Percentiles rank a stretch among this genome's conserved stretches.
Evolutionary conservation across 2,113 vertebrate genomes (phyloP).

Genomic region (Daphoenositta chrysoptera): DNA sequence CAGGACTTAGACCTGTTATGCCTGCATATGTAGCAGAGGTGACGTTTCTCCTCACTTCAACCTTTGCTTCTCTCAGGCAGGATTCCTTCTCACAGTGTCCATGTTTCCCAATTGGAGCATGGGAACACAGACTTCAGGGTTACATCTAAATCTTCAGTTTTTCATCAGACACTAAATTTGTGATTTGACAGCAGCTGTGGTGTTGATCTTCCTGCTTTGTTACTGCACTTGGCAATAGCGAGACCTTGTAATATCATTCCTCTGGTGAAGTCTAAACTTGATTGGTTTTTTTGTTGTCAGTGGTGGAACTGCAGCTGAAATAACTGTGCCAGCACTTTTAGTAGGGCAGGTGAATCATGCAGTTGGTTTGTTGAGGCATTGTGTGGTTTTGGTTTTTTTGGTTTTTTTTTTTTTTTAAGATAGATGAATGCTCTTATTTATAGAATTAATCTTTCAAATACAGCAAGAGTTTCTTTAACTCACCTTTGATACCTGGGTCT

Average conservation of each 20-base stretch:
- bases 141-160: background rate
- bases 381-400: background rate
- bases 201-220: background rate
- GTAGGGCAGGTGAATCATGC: background rate
- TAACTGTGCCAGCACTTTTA: background rate
- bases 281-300: background rate
- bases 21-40: background rate
- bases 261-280: background rate
- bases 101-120: accelerated
- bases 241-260: background rate
- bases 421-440: background rate
- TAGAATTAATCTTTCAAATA: background rate
- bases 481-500: background rate
- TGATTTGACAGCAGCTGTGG: background rate
- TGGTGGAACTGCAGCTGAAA: background rate
- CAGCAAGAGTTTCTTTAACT: background rate
- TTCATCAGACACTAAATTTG: background rate
- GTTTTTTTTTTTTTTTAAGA: background rate
- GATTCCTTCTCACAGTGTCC: background rate
- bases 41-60: background rate
- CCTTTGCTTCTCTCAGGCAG: background rate
- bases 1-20: background rate
- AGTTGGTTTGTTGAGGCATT: background rate
- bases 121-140: background rate
- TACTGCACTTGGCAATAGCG: background rate